phyloP scores from a whole-genome alignment of 2,888 invertebrate species.

The Agrochola litura region DNA sequence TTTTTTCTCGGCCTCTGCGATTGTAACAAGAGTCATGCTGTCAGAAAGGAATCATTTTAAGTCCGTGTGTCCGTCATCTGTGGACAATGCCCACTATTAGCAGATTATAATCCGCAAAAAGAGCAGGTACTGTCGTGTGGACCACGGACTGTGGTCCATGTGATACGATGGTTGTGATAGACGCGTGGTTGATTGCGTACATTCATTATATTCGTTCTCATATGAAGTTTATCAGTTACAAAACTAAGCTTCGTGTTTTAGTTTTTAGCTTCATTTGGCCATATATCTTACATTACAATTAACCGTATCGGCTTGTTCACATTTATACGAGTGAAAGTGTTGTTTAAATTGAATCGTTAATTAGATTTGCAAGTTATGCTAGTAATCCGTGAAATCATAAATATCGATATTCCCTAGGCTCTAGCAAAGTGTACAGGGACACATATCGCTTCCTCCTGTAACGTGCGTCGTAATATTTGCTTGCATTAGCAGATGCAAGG shows the following conservation, averaged over 20 bases:
- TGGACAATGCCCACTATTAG: constrained; percentile 90
- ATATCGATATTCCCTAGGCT: neutral
- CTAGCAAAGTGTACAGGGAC: neutral
- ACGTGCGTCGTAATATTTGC: constrained; percentile 69
- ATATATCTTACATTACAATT: neutral
- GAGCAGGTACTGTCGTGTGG: constrained; percentile 83
- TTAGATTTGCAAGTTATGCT: neutral
- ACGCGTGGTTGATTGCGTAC: neutral
- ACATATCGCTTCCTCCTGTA: constrained; percentile 42
- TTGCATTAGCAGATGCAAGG: constrained; percentile 86
- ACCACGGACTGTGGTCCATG: constrained; percentile 65
- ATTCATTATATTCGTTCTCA: neutral
- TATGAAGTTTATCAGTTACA: neutral
- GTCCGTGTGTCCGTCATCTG: constrained; percentile 82
- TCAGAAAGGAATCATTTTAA: constrained; percentile 75
- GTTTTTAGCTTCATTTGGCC: neutral
- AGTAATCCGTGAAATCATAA: neutral
- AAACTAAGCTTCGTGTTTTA: neutral
- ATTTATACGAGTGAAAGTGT: neutral
- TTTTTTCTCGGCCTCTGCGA: constrained; percentile 65
- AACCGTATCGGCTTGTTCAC: neutral
- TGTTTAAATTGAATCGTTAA: neutral
- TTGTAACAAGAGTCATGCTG: constrained; percentile 73
- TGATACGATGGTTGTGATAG: constrained; percentile 19
- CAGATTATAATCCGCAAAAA: constrained; percentile 88